These are phyloP conservation scores for Apomyelois bistriatella DNA, from an alignment of 2,888 invertebrate species.

Conservation along the genomic window DNA sequence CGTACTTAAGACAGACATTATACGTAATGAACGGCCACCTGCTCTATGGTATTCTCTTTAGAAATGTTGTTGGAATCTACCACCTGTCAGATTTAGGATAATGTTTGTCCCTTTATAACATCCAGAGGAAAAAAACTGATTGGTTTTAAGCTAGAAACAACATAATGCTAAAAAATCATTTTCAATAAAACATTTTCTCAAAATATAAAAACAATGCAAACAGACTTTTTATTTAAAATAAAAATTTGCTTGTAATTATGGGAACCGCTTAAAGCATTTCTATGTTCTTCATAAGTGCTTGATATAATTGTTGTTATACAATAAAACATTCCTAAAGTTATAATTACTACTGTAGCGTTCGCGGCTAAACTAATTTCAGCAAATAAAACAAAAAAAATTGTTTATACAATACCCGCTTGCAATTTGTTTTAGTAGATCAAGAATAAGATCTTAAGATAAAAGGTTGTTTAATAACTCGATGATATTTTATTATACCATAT, in stretches of 20 bases:
- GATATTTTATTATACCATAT: no score
- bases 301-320: slow-evolving; percentile 3
- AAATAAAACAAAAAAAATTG: not conserved
- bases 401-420: slow-evolving; percentile 1
- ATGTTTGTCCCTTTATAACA: no score
- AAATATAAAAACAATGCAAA: not conserved
- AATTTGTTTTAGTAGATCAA: not conserved
- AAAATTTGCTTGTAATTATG: not conserved
- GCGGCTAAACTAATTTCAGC: not conserved
- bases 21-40: no score
- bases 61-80: no score
- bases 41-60: no score
- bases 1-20: no score
- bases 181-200: not conserved
- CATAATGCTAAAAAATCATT: not conserved
- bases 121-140: no score
- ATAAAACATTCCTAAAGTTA: not conserved
- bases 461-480: not conserved
- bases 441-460: not conserved
- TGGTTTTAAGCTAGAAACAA: no score
- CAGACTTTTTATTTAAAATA: not conserved
- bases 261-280: not conserved
- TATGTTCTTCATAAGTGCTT: not conserved
- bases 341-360: not conserved
- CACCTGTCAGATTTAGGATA: no score